Percentiles rank a stretch among this genome's conserved stretches.
These are phyloP conservation scores for Kryptolebias ocellatus DNA, from an alignment of 2,797 vertebrate species.

Conservation along the genomic window DNA sequence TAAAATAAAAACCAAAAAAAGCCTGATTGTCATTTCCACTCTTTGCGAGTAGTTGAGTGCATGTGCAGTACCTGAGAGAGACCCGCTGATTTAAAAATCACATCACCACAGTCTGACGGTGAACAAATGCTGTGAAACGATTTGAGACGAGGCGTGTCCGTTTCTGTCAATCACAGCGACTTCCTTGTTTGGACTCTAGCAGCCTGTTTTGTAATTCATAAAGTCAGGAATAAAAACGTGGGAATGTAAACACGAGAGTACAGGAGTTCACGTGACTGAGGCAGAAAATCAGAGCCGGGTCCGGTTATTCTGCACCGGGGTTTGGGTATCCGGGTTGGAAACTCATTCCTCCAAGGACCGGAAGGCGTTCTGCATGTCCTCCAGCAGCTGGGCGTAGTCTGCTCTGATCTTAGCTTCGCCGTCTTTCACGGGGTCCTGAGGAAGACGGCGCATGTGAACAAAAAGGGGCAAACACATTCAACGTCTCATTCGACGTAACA, in stretches of 20 bases:
- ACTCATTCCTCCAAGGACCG: slow-evolving; percentile 89
- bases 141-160: slow-evolving; percentile 13
- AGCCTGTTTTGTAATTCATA: neutral
- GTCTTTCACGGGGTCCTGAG: slow-evolving; percentile 95
- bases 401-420: slow-evolving; percentile 95
- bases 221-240: slow-evolving; percentile 27
- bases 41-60: slow-evolving; percentile 28
- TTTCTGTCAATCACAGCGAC: slow-evolving; percentile 1
- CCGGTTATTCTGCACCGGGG: slow-evolving; percentile 44
- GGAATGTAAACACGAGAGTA: slow-evolving; percentile 56
- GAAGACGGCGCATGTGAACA: slow-evolving; percentile 3
- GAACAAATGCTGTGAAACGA: slow-evolving; percentile 18
- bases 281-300: slow-evolving; percentile 47
- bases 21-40: slow-evolving; percentile 27
- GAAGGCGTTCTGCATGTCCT: slow-evolving; percentile 99
- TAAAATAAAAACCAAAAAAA: slow-evolving; percentile 1
- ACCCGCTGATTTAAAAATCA: slow-evolving; percentile 36
- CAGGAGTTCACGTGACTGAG: slow-evolving; percentile 40
- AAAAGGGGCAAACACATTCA: neutral
- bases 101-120: slow-evolving; percentile 12
- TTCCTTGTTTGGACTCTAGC: slow-evolving; percentile 21
- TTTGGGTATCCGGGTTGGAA: neutral
- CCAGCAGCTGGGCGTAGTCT: slow-evolving; percentile 91
- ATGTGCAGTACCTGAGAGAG: slow-evolving; percentile 32
- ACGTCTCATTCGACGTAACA: neutral